A percentile compares a stretch with the other conserved stretches of the same genome.
phyloP scores from a whole-genome alignment of 2,888 invertebrate species.

The Pristionchus mayeri region DNA sequence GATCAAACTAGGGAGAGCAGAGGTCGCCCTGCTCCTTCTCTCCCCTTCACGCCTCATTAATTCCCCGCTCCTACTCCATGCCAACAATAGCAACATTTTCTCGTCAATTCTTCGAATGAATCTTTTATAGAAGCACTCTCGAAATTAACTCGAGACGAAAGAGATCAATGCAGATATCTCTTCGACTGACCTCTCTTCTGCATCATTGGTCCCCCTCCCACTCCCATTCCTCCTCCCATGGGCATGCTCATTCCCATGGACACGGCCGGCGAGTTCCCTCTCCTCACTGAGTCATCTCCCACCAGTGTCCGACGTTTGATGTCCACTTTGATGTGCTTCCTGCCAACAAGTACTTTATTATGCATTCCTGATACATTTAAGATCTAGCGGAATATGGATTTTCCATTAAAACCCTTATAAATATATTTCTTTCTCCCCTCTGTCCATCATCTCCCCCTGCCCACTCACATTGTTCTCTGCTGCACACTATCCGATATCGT shows the following conservation, averaged over 20 bases:
- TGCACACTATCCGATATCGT: conserved; percentile 67
- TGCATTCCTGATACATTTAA: too few species aligned
- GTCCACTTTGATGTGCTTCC: conserved; percentile 65
- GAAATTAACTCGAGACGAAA: too few species aligned
- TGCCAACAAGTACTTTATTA: conserved; percentile 43
- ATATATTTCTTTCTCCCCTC: too few species aligned
- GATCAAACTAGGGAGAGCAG: too few species aligned
- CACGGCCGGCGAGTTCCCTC: not conserved
- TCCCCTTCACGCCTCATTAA: not conserved
- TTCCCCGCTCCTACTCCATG: not conserved
- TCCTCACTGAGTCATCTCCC: conserved; percentile 48
- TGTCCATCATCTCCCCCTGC: not conserved
- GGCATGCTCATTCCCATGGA: not conserved
- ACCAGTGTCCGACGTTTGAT: conserved; percentile 64
- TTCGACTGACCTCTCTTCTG: not conserved
- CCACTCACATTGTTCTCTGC: conserved; percentile 63
- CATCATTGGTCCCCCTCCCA: not conserved
- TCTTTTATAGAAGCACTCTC: not conserved
- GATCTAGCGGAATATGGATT: too few species aligned
- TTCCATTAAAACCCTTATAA: too few species aligned
- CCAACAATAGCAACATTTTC: not conserved
- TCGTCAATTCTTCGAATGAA: not conserved
- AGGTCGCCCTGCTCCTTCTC: not conserved
- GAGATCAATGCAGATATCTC: too few species aligned
- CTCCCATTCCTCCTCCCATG: conserved; percentile 16